Conservation (phyloP, 2,113 vertebrate species). For the Etheostoma spectabile region DNA sequence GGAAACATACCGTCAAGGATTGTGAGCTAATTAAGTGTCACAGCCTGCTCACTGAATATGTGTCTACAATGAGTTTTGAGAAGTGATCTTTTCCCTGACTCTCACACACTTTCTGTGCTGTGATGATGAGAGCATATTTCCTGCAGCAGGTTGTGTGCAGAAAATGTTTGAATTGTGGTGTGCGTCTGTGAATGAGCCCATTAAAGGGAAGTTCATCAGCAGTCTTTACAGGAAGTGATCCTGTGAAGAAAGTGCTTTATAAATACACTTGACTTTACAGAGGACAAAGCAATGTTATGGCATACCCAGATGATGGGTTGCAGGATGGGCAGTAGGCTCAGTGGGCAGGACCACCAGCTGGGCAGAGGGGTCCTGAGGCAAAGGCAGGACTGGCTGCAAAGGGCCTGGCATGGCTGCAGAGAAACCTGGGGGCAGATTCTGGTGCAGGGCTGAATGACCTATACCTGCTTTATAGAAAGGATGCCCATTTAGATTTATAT, state of each 20-base stretch:
- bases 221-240: conserved; percentile 19
- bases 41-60: conserved; percentile 67
- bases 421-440: conserved; percentile 95
- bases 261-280: background rate
- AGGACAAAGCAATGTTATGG: background rate
- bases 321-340: conserved; percentile 88
- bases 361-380: conserved; percentile 91
- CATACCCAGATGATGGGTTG: conserved; percentile 91
- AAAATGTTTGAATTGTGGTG: conserved; percentile 41
- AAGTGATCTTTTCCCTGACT: conserved; percentile 35
- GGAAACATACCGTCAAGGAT: conserved; percentile 62
- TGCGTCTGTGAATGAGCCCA: background rate
- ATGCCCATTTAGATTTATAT: conserved; percentile 10
- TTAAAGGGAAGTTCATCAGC: conserved; percentile 35
- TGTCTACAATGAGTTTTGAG: conserved; percentile 45
- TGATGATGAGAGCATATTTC: conserved; percentile 28
- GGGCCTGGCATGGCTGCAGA: conserved; percentile 92
- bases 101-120: conserved; percentile 25
- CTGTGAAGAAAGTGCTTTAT: background rate
- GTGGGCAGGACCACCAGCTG: conserved; percentile 95
- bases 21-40: conserved; percentile 74
- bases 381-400: conserved; percentile 93
- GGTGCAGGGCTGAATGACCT: conserved; percentile 93
- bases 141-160: conserved; percentile 55
- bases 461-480: conserved; percentile 84